A percentile compares a stretch with the other conserved stretches of the same genome.
phyloP scores from a whole-genome alignment of 2,113 vertebrate species.

The Malurus elegans region DNA sequence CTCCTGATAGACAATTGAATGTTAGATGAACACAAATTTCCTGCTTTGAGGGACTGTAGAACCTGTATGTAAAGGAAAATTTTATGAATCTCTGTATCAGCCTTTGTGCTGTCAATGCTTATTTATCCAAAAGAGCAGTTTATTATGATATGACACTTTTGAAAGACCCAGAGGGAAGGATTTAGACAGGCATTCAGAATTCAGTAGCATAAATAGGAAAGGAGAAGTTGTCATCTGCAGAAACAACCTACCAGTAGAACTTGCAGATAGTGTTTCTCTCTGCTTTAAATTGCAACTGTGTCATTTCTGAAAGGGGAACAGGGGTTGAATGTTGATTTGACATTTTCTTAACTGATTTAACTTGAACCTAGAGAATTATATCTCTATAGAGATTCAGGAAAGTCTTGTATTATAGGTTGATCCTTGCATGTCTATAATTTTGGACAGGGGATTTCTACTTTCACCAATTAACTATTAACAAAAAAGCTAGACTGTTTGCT shows the following conservation, averaged over 20 bases:
- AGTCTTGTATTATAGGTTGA: neutral
- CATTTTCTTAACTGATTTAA: neutral
- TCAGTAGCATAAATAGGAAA: neutral
- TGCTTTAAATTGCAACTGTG: neutral
- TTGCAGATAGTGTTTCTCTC: neutral
- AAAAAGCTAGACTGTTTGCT: neutral
- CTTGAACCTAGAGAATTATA: neutral
- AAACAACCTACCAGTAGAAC: neutral
- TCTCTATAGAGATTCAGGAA: neutral
- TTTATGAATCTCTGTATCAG: neutral
- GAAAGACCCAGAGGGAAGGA: neutral
- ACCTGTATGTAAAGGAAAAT: neutral
- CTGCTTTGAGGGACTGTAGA: neutral
- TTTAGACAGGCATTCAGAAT: conserved; percentile 11
- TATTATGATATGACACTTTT: conserved; percentile 2
- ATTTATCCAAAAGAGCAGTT: conserved; percentile 10
- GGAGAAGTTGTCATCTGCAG: neutral
- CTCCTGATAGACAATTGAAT: neutral
- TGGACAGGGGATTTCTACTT: neutral
- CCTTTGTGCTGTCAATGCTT: conserved; percentile 14
- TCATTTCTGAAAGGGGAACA: neutral
- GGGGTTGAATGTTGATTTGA: neutral
- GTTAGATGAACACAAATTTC: neutral
- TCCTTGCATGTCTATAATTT: neutral
- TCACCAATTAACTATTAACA: neutral